Conservation (phyloP, 2,797 vertebrate species). For the Austrolebias charrua region DNA sequence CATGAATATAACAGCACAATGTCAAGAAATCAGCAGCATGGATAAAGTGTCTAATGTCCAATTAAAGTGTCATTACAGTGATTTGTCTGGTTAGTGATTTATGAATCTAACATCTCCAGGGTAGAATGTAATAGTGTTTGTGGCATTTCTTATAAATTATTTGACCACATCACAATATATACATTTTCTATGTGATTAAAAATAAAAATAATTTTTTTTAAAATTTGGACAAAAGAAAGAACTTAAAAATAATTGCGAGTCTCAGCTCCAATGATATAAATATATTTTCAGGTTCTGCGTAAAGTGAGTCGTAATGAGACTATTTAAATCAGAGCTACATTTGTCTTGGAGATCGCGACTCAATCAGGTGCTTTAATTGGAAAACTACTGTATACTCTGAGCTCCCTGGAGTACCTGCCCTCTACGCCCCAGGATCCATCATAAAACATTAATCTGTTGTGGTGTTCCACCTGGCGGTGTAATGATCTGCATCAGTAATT, state of each 20-base stretch:
- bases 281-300: slow-evolving; percentile 39
- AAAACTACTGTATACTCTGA: slow-evolving; percentile 11
- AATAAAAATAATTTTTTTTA: no score
- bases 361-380: slow-evolving; percentile 57
- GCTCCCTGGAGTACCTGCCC: slow-evolving; percentile 20
- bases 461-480: not conserved
- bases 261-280: slow-evolving; percentile 30
- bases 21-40: no score
- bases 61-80: no score
- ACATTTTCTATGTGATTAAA: not conserved
- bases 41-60: no score
- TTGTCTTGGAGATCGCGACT: slow-evolving; percentile 37
- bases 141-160: no score
- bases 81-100: no score
- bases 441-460: slow-evolving; percentile 1
- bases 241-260: slow-evolving; percentile 25
- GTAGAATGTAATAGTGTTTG: no score
- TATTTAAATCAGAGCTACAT: slow-evolving; percentile 46
- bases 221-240: no score
- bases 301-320: slow-evolving; percentile 31
- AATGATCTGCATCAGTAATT: no score
- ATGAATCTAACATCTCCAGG: no score
- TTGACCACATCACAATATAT: no score
- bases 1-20: no score
- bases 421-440: not conserved